Percentiles rank a stretch among this genome's conserved stretches.
Conservation (phyloP, 2,113 vertebrate genomes). For the Kryptolebias marmoratus region DNA sequence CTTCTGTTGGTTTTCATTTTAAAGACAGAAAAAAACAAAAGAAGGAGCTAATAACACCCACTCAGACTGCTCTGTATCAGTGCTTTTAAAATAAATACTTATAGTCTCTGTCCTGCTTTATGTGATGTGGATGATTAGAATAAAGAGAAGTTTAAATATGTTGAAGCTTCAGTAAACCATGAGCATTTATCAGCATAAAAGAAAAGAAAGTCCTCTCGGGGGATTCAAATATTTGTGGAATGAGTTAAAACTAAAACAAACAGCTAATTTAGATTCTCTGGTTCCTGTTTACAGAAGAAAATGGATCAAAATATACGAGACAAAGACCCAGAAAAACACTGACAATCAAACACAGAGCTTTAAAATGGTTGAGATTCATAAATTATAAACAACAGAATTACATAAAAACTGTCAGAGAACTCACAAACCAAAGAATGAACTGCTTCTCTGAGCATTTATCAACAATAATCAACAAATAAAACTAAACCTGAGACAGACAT, state of each 20-base stretch:
- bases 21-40: background rate
- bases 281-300: too few species aligned
- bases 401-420: background rate
- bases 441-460: too few species aligned
- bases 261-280: too few species aligned
- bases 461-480: too few species aligned
- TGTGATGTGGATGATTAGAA: background rate
- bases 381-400: too few species aligned
- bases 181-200: background rate
- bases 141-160: background rate
- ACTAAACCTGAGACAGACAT: too few species aligned
- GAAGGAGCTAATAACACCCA: background rate
- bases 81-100: background rate
- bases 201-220: background rate
- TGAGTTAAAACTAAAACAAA: too few species aligned
- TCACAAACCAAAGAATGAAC: background rate
- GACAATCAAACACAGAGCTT: too few species aligned
- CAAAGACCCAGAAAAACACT: too few species aligned
- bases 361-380: too few species aligned
- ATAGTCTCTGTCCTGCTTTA: too few species aligned
- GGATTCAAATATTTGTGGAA: background rate
- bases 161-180: background rate
- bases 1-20: background rate
- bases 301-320: too few species aligned
- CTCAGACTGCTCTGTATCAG: background rate